A percentile compares a stretch with the other conserved stretches of the same genome.
phyloP scores from a whole-genome alignment of 2,888 invertebrate species.

The Venustoraphidia nigricollis region DNA sequence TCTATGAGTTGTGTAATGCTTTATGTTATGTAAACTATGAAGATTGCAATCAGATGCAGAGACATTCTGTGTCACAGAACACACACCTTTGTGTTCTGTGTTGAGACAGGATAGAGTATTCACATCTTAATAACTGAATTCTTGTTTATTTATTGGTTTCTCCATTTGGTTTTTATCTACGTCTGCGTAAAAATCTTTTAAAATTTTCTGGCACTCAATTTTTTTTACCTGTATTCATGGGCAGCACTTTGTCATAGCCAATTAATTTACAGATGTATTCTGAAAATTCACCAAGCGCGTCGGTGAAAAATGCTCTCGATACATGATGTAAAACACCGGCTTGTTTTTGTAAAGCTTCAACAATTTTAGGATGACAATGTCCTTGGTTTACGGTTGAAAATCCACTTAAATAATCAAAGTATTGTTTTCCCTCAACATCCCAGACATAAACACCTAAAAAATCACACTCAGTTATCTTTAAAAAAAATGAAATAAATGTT shows the following conservation, averaged over 20 bases:
- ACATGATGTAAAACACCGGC: slow-evolving; percentile 49
- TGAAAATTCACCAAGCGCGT: slow-evolving; percentile 56
- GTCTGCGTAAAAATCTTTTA: too few relatives aligned
- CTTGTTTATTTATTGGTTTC: too few relatives aligned
- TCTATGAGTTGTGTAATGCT: too few relatives aligned
- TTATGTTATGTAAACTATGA: too few relatives aligned
- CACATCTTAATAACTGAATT: too few relatives aligned
- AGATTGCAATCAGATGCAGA: too few relatives aligned
- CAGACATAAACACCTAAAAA: slow-evolving; percentile 53
- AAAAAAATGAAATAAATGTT: too few relatives aligned
- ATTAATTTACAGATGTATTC: slow-evolving; percentile 55
- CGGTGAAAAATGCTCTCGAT: slow-evolving; percentile 63
- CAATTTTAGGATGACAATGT: slow-evolving; percentile 59
- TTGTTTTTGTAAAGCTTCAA: slow-evolving; percentile 40
- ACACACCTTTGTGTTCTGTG: too few relatives aligned
- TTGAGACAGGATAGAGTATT: too few relatives aligned
- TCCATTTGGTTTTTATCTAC: too few relatives aligned
- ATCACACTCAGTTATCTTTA: too few relatives aligned
- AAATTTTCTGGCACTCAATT: background rate
- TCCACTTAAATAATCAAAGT: slow-evolving; percentile 65
- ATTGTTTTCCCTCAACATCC: slow-evolving; percentile 66
- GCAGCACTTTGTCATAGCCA: slow-evolving; percentile 61
- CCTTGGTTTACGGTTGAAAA: slow-evolving; percentile 74
- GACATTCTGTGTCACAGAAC: too few relatives aligned
- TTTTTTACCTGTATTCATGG: slow-evolving; percentile 58